Evolutionary conservation across 2,888 invertebrate species (phyloP).

Genomic region (Smittia aterrima): DNA sequence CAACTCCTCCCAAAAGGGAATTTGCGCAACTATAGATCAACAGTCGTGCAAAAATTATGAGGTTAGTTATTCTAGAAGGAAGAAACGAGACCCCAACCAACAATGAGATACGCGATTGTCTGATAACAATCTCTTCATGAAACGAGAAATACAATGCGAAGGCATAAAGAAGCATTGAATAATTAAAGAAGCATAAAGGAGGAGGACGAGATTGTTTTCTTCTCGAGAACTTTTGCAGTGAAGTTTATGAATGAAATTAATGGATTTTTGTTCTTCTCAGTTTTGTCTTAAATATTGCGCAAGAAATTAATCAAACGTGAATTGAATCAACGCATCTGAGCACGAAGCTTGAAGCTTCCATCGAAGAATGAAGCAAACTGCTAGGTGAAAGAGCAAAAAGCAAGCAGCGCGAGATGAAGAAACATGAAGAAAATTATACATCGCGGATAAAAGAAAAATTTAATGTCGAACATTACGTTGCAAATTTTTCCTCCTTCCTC

Average conservation of each 20-base stretch:
- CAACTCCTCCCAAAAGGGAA: no score
- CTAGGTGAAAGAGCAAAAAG: not conserved
- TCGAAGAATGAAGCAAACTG: not conserved
- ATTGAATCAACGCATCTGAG: no score
- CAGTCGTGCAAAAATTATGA: slow-evolving; percentile 3
- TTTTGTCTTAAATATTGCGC: not conserved
- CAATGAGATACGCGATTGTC: slow-evolving; percentile 2
- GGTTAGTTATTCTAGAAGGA: not conserved
- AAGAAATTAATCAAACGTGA: no score
- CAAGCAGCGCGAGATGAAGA: not conserved
- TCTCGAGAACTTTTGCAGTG: not conserved
- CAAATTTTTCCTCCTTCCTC: not conserved
- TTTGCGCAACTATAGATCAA: not conserved
- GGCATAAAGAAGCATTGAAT: slow-evolving; percentile 15
- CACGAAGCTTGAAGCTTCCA: not conserved
- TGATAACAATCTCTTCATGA: not conserved
- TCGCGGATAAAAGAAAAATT: not conserved
- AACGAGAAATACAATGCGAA: not conserved
- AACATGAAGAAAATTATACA: not conserved
- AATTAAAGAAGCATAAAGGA: slow-evolving; percentile 12
- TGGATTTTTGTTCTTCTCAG: not conserved
- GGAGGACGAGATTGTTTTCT: slow-evolving; percentile 17
- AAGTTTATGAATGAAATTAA: not conserved
- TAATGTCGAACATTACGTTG: not conserved
- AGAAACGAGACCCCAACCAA: not conserved